A percentile compares a stretch with the other conserved stretches of the same genome.
Conservation (phyloP, 2,888 invertebrate species). For the Hemistola chrysoprasaria region DNA sequence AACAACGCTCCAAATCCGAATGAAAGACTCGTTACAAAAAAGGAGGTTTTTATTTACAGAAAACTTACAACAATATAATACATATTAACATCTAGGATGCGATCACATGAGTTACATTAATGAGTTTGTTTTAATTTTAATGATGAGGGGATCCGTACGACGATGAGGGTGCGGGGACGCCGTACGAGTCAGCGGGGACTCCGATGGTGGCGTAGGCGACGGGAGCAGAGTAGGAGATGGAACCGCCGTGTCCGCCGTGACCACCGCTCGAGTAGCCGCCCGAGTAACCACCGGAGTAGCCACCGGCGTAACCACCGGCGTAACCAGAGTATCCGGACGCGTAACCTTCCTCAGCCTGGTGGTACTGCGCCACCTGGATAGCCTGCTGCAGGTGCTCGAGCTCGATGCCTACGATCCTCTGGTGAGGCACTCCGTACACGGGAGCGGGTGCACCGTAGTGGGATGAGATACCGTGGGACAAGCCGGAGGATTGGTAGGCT, state of each 20-base stretch:
- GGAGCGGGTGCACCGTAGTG: constrained; percentile 87
- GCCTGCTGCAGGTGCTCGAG: constrained; percentile 93
- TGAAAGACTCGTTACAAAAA: constrained; percentile 48
- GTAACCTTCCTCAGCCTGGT: constrained; percentile 85
- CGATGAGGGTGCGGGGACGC: constrained; percentile 66
- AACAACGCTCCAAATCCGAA: constrained; percentile 24
- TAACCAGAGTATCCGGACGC: constrained; percentile 57
- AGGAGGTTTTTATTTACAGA: constrained; percentile 78
- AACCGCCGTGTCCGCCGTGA: constrained; percentile 51
- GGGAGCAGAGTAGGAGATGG: constrained; percentile 52
- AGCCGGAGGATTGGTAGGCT: constrained; percentile 74
- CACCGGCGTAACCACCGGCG: constrained; percentile 24
- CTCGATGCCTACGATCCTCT: constrained; percentile 90
- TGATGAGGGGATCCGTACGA: constrained; percentile 74
- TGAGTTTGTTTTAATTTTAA: constrained; percentile 70
- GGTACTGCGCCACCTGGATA: constrained; percentile 93
- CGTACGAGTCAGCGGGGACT: constrained; percentile 73
- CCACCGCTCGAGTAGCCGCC: constrained; percentile 41
- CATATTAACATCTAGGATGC: constrained; percentile 70
- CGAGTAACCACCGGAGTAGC: constrained; percentile 46
- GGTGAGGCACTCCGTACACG: constrained; percentile 85
- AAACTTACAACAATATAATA: constrained; percentile 75
- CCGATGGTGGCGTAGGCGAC: constrained; percentile 66
- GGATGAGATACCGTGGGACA: constrained; percentile 81
- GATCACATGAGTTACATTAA: constrained; percentile 76